These are phyloP conservation scores for Zootermopsis nevadensis DNA, from an alignment of 2,888 invertebrate species.

Conservation along the genomic window DNA sequence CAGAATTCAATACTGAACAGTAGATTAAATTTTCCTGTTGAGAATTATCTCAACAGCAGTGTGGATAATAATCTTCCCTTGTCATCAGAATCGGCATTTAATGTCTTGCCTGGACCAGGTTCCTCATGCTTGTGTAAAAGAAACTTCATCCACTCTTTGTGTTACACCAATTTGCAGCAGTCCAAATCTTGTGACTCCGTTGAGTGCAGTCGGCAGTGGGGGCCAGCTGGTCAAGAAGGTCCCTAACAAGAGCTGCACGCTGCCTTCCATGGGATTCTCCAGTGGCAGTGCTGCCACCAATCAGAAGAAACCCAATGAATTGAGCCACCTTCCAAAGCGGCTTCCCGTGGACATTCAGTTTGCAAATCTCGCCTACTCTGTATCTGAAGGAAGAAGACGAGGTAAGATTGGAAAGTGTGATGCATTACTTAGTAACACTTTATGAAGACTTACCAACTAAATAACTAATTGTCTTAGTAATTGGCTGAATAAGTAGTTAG, in stretches of 20 bases:
- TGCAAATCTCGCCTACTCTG: slow-evolving; percentile 87
- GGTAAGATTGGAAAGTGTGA: slow-evolving; percentile 61
- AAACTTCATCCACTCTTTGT: not conserved
- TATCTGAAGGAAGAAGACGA: slow-evolving; percentile 83
- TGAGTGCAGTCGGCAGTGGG: slow-evolving; percentile 60
- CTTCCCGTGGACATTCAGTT: slow-evolving; percentile 93
- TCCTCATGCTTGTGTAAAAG: not conserved
- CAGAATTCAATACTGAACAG: too few relatives aligned
- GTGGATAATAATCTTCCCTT: too few relatives aligned
- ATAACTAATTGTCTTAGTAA: too few relatives aligned
- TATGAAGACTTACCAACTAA: too few relatives aligned
- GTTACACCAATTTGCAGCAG: slow-evolving; percentile 43
- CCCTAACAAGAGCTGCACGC: slow-evolving; percentile 71
- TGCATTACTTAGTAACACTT: too few relatives aligned
- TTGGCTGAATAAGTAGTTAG: too few relatives aligned
- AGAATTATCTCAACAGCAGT: too few relatives aligned
- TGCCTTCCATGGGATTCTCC: slow-evolving; percentile 45
- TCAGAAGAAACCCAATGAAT: slow-evolving; percentile 76
- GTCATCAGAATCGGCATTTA: too few relatives aligned
- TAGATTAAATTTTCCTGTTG: too few relatives aligned
- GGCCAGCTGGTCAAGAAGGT: slow-evolving; percentile 75
- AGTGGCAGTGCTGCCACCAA: slow-evolving; percentile 67
- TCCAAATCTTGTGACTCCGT: slow-evolving; percentile 46
- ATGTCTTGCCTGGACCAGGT: not conserved
- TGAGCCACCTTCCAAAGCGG: slow-evolving; percentile 86